These are phyloP conservation scores for Micrastur ruficollis DNA, from an alignment of 2,797 vertebrate species.

Conservation along the genomic window DNA sequence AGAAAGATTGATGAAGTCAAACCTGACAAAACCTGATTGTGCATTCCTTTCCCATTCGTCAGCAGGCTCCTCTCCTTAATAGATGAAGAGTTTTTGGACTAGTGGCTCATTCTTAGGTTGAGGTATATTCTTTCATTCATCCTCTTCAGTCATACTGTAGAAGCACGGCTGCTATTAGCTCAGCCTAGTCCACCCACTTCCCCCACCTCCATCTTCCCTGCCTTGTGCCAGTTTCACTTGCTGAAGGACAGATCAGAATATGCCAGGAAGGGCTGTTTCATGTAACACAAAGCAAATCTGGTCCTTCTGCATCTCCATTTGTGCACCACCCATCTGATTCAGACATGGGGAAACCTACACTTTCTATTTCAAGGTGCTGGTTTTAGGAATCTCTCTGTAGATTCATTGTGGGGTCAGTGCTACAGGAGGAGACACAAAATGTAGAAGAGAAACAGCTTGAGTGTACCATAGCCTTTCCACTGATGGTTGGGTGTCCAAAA, in stretches of 20 bases:
- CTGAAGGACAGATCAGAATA: slow-evolving; percentile 7
- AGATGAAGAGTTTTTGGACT: slow-evolving; percentile 28
- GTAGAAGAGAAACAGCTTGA: not conserved
- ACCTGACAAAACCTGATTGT: slow-evolving; percentile 54
- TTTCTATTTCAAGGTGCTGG: not conserved
- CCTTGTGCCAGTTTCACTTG: not conserved
- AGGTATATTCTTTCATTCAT: slow-evolving; percentile 42
- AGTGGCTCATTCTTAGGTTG: not conserved
- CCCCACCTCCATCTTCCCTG: not conserved
- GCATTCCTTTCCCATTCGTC: slow-evolving; percentile 40
- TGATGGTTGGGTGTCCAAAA: not conserved
- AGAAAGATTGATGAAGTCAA: slow-evolving; percentile 47
- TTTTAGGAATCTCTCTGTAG: not conserved
- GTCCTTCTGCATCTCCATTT: not conserved
- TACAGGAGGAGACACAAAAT: not conserved
- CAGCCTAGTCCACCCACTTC: not conserved
- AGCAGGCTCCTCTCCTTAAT: slow-evolving; percentile 19
- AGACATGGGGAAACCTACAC: not conserved
- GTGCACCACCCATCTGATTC: not conserved
- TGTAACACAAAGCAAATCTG: not conserved
- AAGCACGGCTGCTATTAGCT: slow-evolving; percentile 19
- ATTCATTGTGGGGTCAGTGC: not conserved
- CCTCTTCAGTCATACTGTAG: not conserved
- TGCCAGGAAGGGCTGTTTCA: not conserved
- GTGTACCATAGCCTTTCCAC: not conserved